Conservation (phyloP, 2,888 invertebrate genomes). For the Dexiosoma caninum region DNA sequence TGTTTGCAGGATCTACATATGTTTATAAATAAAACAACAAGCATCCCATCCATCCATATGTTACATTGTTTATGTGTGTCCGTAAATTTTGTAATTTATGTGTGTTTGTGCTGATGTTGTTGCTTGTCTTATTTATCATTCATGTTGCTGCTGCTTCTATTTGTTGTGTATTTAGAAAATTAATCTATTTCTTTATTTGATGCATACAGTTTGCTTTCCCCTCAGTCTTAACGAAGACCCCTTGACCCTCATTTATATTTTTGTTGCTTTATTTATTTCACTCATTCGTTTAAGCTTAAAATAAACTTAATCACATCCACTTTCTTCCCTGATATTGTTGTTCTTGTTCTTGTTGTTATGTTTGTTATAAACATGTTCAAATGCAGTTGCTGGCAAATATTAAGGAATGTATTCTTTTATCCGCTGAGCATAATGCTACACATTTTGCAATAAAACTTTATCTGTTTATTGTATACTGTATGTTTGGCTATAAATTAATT, state of each 20-base stretch:
- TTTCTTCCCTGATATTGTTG: slow-evolving; percentile 1
- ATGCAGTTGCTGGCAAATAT: slow-evolving; percentile 12
- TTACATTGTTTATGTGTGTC: slow-evolving; percentile 46
- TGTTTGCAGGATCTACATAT: slow-evolving; percentile 30
- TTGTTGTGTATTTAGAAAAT: slow-evolving; percentile 59
- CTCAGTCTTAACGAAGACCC: slow-evolving; percentile 3
- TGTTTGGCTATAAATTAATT: no score
- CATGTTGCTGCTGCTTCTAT: slow-evolving; percentile 44
- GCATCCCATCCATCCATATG: slow-evolving; percentile 38
- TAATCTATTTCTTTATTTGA: slow-evolving; percentile 58
- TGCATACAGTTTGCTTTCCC: slow-evolving; percentile 27
- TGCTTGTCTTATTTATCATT: slow-evolving; percentile 43
- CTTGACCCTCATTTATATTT: slow-evolving; percentile 6
- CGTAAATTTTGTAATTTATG: slow-evolving; percentile 37
- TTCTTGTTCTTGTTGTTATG: slow-evolving; percentile 16
- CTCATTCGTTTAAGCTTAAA: slow-evolving; percentile 16
- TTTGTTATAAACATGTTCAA: slow-evolving; percentile 15
- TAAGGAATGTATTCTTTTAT: slow-evolving; percentile 29
- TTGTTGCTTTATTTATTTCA: background rate
- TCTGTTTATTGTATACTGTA: no score
- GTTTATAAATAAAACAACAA: slow-evolving; percentile 41
- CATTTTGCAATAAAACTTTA: no score
- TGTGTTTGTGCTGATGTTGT: slow-evolving; percentile 18
- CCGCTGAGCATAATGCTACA: background rate
- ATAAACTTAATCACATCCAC: slow-evolving; percentile 48